Base-by-base conservation (phyloP, 2,888 invertebrate genomes). In the Perithous albicinctus region DNA sequence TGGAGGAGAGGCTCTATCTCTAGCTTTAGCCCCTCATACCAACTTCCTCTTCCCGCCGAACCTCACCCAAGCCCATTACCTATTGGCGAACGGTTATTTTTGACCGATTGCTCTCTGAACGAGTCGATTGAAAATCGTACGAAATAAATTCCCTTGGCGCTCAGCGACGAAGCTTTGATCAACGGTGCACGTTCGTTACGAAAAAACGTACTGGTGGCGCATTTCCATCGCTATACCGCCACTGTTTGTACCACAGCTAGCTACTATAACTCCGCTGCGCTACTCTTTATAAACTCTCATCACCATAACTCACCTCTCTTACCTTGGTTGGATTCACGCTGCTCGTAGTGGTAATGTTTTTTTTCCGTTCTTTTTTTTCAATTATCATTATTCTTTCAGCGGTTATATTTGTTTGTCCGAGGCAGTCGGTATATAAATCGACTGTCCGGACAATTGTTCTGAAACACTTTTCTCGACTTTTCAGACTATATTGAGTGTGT, bases 71-170 rank as follows among this genome's bases (percentile, higher is more conserved):
- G 82, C 67, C 82, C 82, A 82, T 82, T 82, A 79, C 61, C 75
- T 69, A 82, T 82, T 69, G 82, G 72, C 72, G 78, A 84, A 83
- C 79, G 82, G 80, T 84, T 82, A 85, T 85, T 85, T 85, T 78
- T 81, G n/a, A 69, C 79, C 83, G 80, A 85, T 85, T 82, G 85
- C 81, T 80, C 73, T 67, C 69, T 84, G 74, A 74, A 82, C 83
- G 83, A 84, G 80, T 66, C 84, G 79, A 82, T 85, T 84, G 77
- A 82, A 84, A 82, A 84, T 84, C 77, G 80, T 74, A 79, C 74
- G 77, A 81, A 85, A 82, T 81, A 82, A 85, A 85, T 85, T 84
- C 82, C 82, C 75, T 79, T 76, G 70, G 59, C 67, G 61, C 66
- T 64, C 43, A 43, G 29, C 41, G 35, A 61, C 69, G 15, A 35